A percentile compares a stretch with the other conserved stretches of the same genome.
These are phyloP conservation scores for Plecturocebus donacophilus DNA, from an alignment of 2,113 vertebrate genomes.

Conservation along the genomic window DNA sequence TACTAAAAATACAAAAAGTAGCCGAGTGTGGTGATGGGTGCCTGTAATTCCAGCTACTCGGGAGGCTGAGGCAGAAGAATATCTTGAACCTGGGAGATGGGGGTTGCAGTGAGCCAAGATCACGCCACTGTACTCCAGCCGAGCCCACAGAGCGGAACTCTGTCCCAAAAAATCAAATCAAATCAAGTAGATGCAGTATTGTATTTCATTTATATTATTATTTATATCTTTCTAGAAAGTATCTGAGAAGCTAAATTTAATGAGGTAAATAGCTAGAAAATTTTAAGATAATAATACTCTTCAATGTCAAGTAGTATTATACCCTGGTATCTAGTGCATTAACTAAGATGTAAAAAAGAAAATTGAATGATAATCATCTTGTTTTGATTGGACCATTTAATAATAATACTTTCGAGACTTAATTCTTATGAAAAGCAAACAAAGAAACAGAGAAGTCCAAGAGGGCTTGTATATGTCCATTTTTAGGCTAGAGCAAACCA, in stretches of 20 bases:
- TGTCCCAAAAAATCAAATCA: too few relatives aligned
- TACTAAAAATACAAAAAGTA: too few relatives aligned
- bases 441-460: neutral
- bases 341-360: neutral
- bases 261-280: neutral
- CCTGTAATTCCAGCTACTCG: too few relatives aligned
- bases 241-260: neutral
- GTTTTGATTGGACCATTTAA: neutral
- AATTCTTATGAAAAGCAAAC: neutral
- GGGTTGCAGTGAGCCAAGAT: too few relatives aligned
- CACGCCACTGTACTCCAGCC: too few relatives aligned
- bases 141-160: too few relatives aligned
- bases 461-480: neutral
- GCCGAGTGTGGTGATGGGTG: too few relatives aligned
- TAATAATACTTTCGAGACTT: neutral
- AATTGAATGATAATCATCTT: neutral
- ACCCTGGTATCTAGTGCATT: neutral
- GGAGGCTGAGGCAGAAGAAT: too few relatives aligned
- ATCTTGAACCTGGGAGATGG: too few relatives aligned
- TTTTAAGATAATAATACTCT: neutral
- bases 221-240: neutral
- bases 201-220: neutral
- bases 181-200: neutral
- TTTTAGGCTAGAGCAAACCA: neutral
- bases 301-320: neutral